Evolutionary conservation across 2,888 invertebrate genomes (phyloP).

Genomic region (Drosophila meridiana): DNA sequence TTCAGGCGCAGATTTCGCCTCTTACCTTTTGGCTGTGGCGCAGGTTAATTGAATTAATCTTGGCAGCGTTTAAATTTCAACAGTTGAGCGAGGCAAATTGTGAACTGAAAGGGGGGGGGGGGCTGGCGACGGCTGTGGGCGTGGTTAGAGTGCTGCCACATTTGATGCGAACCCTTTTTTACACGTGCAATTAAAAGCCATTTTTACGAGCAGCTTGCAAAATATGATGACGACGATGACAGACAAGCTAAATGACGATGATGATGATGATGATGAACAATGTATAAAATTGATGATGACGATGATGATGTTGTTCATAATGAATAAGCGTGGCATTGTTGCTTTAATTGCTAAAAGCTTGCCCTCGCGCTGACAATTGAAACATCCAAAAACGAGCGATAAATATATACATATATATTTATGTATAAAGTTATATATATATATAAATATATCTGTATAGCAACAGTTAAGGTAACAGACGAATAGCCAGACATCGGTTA

Average conservation of each 20-base stretch:
- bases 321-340: constrained; percentile 50
- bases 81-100: constrained; percentile 29
- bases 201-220: constrained; percentile 76
- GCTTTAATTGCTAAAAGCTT: constrained; percentile 51
- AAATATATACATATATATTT: not conserved
- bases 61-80: constrained; percentile 62
- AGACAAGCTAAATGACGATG: constrained; percentile 33
- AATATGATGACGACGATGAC: constrained; percentile 66
- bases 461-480: constrained; percentile 21
- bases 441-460: not conserved
- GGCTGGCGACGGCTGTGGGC: not conserved
- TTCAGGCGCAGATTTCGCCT: constrained; percentile 35
- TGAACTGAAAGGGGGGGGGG: not conserved
- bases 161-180: constrained; percentile 68
- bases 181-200: constrained; percentile 74
- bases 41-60: constrained; percentile 78
- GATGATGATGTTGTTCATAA: constrained; percentile 34
- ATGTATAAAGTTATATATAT: not conserved
- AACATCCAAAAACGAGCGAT: constrained; percentile 27
- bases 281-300: constrained; percentile 13
- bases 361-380: constrained; percentile 45
- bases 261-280: constrained; percentile 18
- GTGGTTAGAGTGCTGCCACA: constrained; percentile 43
- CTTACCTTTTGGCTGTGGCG: constrained; percentile 35
- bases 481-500: constrained; percentile 1